Conservation (phyloP, 2,888 invertebrate species). For the Hemithea aestivaria region DNA sequence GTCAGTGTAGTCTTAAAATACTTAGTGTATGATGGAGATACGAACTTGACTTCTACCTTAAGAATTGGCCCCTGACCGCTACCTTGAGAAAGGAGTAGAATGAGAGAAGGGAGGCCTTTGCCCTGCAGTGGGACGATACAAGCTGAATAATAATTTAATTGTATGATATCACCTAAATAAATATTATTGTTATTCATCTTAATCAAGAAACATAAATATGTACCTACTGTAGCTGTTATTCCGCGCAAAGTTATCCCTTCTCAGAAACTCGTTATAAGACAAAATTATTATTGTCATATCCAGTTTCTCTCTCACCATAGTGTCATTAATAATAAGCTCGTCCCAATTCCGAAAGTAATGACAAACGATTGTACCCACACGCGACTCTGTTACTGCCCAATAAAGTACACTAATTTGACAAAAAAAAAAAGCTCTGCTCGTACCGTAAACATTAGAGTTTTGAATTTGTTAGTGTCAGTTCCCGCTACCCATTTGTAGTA, state of each 20-base stretch:
- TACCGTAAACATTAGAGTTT: slow-evolving; percentile 36
- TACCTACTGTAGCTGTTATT: too few species aligned
- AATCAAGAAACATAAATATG: too few species aligned
- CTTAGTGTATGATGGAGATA: too few species aligned
- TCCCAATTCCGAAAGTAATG: slow-evolving; percentile 44
- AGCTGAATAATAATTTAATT: slow-evolving; percentile 22
- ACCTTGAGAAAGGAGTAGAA: too few species aligned
- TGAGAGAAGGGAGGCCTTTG: too few species aligned
- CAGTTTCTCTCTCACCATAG: slow-evolving; percentile 20
- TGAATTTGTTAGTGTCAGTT: slow-evolving; percentile 46
- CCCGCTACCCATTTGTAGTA: slow-evolving; percentile 43
- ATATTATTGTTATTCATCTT: too few species aligned
- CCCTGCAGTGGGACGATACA: too few species aligned
- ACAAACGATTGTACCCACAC: slow-evolving; percentile 46
- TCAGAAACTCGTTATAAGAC: too few species aligned
- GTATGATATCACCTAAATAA: too few species aligned
- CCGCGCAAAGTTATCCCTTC: too few species aligned
- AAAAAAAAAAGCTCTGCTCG: slow-evolving; percentile 39
- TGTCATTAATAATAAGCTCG: slow-evolving; percentile 33
- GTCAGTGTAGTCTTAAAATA: slow-evolving; percentile 32
- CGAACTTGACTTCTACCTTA: too few species aligned
- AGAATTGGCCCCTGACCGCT: too few species aligned
- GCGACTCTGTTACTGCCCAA: slow-evolving; percentile 35
- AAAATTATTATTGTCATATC: slow-evolving; percentile 11
- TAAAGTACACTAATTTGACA: slow-evolving; percentile 48